These are phyloP conservation scores for Chiloscyllium punctatum DNA, from an alignment of 2,797 vertebrate genomes.

Conservation along the genomic window DNA sequence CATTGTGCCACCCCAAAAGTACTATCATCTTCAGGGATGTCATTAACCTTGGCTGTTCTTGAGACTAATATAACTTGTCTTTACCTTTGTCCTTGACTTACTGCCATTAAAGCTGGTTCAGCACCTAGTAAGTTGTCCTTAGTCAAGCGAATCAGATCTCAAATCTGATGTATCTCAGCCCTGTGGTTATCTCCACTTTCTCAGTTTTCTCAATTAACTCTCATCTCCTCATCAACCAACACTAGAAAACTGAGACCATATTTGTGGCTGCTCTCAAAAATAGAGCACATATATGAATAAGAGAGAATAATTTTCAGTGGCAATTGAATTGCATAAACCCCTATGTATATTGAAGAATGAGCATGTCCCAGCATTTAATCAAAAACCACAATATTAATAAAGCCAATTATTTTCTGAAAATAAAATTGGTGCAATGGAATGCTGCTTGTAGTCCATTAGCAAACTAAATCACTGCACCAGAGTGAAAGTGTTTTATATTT, in stretches of 20 bases:
- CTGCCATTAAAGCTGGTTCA: background rate
- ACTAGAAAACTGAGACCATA: background rate
- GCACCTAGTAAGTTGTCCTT: background rate
- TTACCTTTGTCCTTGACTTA: background rate
- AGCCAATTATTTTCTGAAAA: constrained; percentile 34
- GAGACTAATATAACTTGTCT: background rate
- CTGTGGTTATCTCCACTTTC: background rate
- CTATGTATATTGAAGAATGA: background rate
- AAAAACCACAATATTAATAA: constrained; percentile 9
- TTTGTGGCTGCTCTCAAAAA: background rate
- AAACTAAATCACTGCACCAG: constrained; percentile 14
- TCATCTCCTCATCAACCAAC: background rate
- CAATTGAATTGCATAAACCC: background rate
- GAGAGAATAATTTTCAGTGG: background rate
- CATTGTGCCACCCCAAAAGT: no score
- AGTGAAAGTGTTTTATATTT: constrained; percentile 10
- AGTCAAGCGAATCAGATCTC: background rate
- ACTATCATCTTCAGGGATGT: background rate
- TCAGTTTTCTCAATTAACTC: background rate
- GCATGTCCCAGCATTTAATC: background rate
- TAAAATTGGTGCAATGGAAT: background rate
- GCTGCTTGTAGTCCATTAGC: constrained; percentile 34
- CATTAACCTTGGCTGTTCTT: background rate
- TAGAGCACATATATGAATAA: background rate
- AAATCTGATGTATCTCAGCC: background rate